Evolutionary conservation across 2,888 invertebrate genomes (phyloP).

Genomic region (Melieria omissa): DNA sequence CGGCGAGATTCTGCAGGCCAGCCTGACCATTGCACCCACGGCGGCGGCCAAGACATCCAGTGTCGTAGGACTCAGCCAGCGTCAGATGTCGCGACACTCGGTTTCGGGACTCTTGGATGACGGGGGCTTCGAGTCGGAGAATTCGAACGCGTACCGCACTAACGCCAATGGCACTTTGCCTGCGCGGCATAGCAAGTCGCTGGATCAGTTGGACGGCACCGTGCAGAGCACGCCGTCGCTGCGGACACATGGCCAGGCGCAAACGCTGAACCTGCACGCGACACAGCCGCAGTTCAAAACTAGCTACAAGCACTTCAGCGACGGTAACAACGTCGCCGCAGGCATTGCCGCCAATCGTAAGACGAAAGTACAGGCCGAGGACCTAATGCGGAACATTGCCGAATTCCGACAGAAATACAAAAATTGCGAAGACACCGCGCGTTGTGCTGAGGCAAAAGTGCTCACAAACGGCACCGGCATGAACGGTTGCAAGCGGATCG

Average conservation of each 20-base stretch:
- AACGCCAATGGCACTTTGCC: slow-evolving; percentile 71
- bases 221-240: slow-evolving; percentile 66
- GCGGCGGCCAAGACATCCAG: slow-evolving; percentile 44
- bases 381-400: slow-evolving; percentile 72
- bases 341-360: slow-evolving; percentile 41
- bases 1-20: slow-evolving; percentile 73
- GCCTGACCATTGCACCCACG: slow-evolving; percentile 73
- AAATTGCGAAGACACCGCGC: slow-evolving; percentile 68
- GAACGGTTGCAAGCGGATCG: slow-evolving; percentile 21
- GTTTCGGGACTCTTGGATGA: slow-evolving; percentile 70
- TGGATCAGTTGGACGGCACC: slow-evolving; percentile 77
- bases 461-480: slow-evolving; percentile 40
- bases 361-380: slow-evolving; percentile 67
- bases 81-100: slow-evolving; percentile 71
- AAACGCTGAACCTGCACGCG: slow-evolving; percentile 37
- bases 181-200: slow-evolving; percentile 82
- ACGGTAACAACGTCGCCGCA: slow-evolving; percentile 7
- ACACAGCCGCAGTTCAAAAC: slow-evolving; percentile 43
- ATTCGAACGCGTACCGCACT: slow-evolving; percentile 45
- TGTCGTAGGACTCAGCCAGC: slow-evolving; percentile 52
- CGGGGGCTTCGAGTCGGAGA: slow-evolving; percentile 46
- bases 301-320: slow-evolving; percentile 43
- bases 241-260: slow-evolving; percentile 39
- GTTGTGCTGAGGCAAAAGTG: slow-evolving; percentile 35
- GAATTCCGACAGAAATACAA: slow-evolving; percentile 75